Evolutionary conservation across 2,888 invertebrate species (phyloP).

Genomic region (Orgyia antiqua): DNA sequence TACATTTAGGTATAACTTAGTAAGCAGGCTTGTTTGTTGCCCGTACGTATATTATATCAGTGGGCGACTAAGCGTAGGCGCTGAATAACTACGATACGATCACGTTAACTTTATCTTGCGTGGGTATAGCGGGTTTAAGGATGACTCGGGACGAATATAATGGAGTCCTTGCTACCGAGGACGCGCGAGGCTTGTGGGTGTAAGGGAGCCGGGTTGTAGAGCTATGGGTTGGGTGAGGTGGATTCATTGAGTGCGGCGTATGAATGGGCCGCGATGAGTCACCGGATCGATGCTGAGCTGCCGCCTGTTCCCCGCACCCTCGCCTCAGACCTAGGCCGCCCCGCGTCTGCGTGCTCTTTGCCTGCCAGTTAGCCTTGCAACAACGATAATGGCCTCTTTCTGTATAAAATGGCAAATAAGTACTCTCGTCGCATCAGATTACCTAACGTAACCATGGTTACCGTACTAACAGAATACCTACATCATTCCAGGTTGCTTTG

Average conservation of each 20-base stretch:
- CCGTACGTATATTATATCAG: constrained; percentile 13
- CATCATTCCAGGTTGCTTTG: too few species aligned
- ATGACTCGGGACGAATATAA: constrained; percentile 56
- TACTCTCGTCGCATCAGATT: constrained; percentile 6
- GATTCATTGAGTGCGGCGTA: constrained; percentile 73
- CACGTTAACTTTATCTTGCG: constrained; percentile 36
- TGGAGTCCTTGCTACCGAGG: constrained; percentile 65
- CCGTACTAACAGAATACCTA: too few species aligned
- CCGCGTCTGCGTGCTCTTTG: constrained; percentile 37
- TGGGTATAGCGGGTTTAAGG: constrained; percentile 56
- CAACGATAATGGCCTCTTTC: constrained; percentile 23
- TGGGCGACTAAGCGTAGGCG: constrained; percentile 36
- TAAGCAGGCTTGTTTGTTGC: constrained; percentile 6
- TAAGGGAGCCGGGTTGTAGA: constrained; percentile 28
- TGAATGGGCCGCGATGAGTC: constrained; percentile 74
- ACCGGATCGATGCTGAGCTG: constrained; percentile 61
- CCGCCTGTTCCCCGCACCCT: constrained; percentile 24
- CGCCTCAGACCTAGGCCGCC: constrained; percentile 22
- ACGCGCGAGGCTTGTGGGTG: constrained; percentile 37
- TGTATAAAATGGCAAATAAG: constrained; percentile 9
- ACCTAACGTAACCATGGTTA: constrained; percentile 7
- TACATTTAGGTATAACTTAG: too few species aligned
- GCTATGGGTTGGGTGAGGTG: constrained; percentile 38
- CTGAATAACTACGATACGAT: constrained; percentile 36
- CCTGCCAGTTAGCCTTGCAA: constrained; percentile 22